Evolutionary conservation across 2,888 invertebrate genomes (phyloP), one percentile per base, ranked within the genome.

Genomic region (Dryomyza anilis): DNA sequence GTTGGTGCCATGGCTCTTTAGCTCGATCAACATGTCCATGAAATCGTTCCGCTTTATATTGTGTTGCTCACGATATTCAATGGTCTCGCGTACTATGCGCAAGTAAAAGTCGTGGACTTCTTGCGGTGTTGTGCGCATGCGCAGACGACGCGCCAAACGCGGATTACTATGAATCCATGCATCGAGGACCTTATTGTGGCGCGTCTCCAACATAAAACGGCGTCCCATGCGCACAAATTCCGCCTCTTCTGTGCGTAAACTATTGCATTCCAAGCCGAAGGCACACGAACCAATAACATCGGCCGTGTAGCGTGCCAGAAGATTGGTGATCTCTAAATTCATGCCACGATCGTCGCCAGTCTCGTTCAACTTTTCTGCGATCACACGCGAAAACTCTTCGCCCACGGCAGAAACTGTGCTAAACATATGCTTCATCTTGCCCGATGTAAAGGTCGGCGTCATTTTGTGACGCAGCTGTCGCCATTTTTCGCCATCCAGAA

Each of bases 261-360:
- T 82, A 65, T 85, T 84, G 68, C 84, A 82, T 43, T 85, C 81
- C 3, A 85, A 73, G 0, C 85, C 85, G 68, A 85, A 86, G 7
- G 84, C 84, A 70, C 84, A 83, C 0, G 75, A 76, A 2, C 85
- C 85, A 50, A 86, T 86, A 0, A 86, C 84, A 68, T 86, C 86
- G 4, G 85, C 83, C 0, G 86, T 85, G 62, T 81, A 86, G 16
- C 83, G 81, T 0, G 82, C 82, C 14, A 81, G 74, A 1, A 83
- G 61, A 36, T 84, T 83, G 0, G 69, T 72, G 0, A 80, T 45
- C 29, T 76, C 76, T n/a, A 36, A 3, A 1, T 65, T 67, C 3
- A 64, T 39, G 12, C 36, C 46, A n/a, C 21, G 2, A 1, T 65
- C 67, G 3, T 64, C 36, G 8, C 30, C 43, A n/a, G 12, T 56